Evolutionary conservation across 1,140 invertebrate genomes (phyloP), one percentile per base, ranked within the genome.

Genomic region (Macrobrachium nipponense): DNA sequence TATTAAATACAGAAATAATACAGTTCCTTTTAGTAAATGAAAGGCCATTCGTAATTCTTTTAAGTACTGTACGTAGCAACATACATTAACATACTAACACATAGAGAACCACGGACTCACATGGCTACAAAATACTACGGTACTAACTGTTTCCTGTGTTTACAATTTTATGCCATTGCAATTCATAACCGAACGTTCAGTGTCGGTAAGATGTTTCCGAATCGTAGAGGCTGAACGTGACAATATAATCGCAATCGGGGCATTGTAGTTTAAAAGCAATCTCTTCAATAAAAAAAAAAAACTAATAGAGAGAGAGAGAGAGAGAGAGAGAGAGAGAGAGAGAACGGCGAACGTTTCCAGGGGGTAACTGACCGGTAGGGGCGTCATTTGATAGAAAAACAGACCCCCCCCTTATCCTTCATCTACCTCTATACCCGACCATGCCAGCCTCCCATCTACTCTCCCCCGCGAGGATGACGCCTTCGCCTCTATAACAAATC

Each of bases 71-170:
- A 36, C 27, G 1, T 36, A 36, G 1, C 27, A 36, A 4, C 27
- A 36, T 36, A 2, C 27, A 36, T 36, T 36, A 36, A 64, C 5
- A 64, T 20, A 64, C 62, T 6, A 5, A 70, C 66, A 70, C 68
- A 72, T n/a, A 72, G 17, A 72, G 23, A 72, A 15, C 20, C 68
- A 72, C 68, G 23, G 12, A 72, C 68, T 36, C 68, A 72, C 68
- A 18, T 5, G 68, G 15, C 20, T 36, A 14, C n/a, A 36, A 72
- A 15, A 36, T 23, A 43, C 5, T 66, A 66, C 6, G 64, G 64
- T 14, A n/a, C n/a, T 66, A 66, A 66, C n/a, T 20, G 27, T 7
- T 20, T 20, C n/a, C 64, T 66, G n/a, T 66, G 27, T 23, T 66
- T 20, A 66, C 27, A 66, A 66, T 66, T 12, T 23, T 66, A n/a